Evolutionary conservation across 2,797 vertebrate species (phyloP), one percentile per base, ranked within the genome.

Genomic region (Pygocentrus nattereri): DNA sequence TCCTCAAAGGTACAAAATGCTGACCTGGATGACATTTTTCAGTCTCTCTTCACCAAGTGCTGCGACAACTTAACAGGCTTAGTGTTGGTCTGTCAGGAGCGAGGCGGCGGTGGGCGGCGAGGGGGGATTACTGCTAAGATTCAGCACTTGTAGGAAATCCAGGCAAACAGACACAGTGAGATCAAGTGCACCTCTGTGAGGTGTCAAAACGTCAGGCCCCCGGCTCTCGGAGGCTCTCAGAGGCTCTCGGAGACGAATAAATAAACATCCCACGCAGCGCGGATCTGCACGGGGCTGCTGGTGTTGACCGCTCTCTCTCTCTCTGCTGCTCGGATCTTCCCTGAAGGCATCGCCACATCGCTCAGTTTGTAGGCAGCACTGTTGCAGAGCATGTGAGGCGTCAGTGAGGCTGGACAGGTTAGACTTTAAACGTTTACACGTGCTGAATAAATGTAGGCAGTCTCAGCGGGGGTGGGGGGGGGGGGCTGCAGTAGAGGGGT

Each of bases 61-160:
- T 78, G 84, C 85, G 87, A 90, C 85, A 89, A 89, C 89, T 83
- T 91, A 93, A 91, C 88, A 92, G 90, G 91, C 90, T 93, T 92
- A 92, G 88, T 82, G 89, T 86, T 81, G 88, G 88, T 85, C 86
- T 81, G 91, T 90, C 82, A 84, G 86, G 89, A 88, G 90, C 87
- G 86, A 87, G 88, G 85, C 87, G 19, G 31, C 90, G 78, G 82
- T 2, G 47, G 50, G 50, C 87, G 88, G 85, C 87, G n/a, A 31
- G 90, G 79, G 79, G 82, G 91, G 91, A 92, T 93, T 92, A 91
- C 78, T 2, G 88, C 81, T 65, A 69, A 85, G 71, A 91, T 86
- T 81, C 86, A 41, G 85, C 88, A 85, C 87, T 85, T 80, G 8
- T 81, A 83, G 87, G 88, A 89, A 79, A 47, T 85, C 12, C 82